Percentiles rank a stretch among this genome's conserved stretches.
Conservation (phyloP, 2,888 invertebrate species). For the Drosophila cracens region DNA sequence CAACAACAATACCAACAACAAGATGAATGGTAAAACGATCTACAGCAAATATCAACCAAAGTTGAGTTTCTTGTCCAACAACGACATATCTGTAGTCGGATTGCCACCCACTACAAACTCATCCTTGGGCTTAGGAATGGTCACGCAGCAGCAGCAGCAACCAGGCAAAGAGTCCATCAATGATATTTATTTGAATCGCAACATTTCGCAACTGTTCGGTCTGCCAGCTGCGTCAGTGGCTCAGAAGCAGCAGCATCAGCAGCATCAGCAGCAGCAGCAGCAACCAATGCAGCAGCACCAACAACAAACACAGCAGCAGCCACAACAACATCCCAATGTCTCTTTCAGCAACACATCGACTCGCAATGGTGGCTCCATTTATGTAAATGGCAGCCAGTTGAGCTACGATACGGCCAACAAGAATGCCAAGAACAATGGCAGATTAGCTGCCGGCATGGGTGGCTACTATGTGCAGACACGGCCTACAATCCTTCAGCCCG, state of each 20-base stretch:
- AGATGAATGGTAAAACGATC: conserved; percentile 43
- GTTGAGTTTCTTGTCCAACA: conserved; percentile 77
- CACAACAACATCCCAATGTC: conserved; percentile 77
- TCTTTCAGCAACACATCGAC: conserved; percentile 71
- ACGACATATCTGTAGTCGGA: conserved; percentile 58
- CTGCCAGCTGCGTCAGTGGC: conserved; percentile 39
- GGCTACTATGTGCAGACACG: conserved; percentile 80
- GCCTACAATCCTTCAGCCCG: conserved; percentile 59
- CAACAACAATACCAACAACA: conserved; percentile 56
- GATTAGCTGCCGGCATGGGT: conserved; percentile 49
- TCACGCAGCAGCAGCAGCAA: conserved; percentile 41
- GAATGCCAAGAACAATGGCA: conserved; percentile 80
- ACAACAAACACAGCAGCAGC: conserved; percentile 35
- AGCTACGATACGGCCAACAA: conserved; percentile 80
- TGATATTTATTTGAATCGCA: conserved; percentile 83
- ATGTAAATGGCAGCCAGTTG: conserved; percentile 69
- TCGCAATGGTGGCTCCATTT: conserved; percentile 65
- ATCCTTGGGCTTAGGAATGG: conserved; percentile 47
- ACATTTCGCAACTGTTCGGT: conserved; percentile 82
- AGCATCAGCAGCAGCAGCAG: conserved; percentile 21
- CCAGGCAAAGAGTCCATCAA: conserved; percentile 80
- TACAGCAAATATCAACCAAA: conserved; percentile 72
- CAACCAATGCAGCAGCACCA: neutral
- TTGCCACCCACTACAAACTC: conserved; percentile 32
- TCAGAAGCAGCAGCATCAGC: neutral